A percentile compares a stretch with the other conserved stretches of the same genome.
These are phyloP conservation scores for Craterocephalus amniculus DNA, from an alignment of 2,797 vertebrate genomes.

Conservation along the genomic window DNA sequence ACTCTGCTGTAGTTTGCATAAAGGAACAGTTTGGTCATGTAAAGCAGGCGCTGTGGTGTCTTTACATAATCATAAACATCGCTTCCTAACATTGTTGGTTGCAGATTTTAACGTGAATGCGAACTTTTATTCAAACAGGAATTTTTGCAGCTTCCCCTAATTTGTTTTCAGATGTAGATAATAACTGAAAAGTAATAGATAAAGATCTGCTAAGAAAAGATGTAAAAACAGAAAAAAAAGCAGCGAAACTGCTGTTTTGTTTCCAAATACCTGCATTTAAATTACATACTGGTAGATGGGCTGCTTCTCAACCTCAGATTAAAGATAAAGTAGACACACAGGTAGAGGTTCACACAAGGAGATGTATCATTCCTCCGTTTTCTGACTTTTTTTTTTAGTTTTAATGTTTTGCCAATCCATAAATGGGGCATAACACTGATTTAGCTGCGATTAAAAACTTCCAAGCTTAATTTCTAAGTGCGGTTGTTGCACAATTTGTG, in stretches of 20 bases:
- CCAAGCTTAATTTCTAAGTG: constrained; percentile 32
- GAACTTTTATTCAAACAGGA: constrained; percentile 7
- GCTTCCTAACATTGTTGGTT: not conserved
- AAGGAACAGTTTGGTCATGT: constrained; percentile 28
- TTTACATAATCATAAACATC: constrained; percentile 58
- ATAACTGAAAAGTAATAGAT: constrained; percentile 24
- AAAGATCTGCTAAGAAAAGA: not conserved
- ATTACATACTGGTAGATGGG: constrained; percentile 33
- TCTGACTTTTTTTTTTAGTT: not conserved
- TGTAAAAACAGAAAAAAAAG: constrained; percentile 21
- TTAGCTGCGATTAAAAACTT: constrained; percentile 12
- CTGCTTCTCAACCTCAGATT: constrained; percentile 39
- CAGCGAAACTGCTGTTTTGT: constrained; percentile 46
- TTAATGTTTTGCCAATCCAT: not conserved
- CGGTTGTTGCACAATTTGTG: constrained; percentile 39
- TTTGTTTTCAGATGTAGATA: constrained; percentile 12
- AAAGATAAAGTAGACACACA: constrained; percentile 25
- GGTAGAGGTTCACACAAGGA: constrained; percentile 40
- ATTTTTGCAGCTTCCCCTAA: not conserved
- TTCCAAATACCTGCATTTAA: constrained; percentile 39
- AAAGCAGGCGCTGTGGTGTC: constrained; percentile 37
- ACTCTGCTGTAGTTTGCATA: constrained; percentile 26
- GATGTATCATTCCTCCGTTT: not conserved
- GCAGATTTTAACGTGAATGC: constrained; percentile 15
- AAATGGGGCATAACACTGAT: constrained; percentile 12